phyloP scores from a whole-genome alignment of 2,113 vertebrate genomes.

The Tupaia tana region DNA sequence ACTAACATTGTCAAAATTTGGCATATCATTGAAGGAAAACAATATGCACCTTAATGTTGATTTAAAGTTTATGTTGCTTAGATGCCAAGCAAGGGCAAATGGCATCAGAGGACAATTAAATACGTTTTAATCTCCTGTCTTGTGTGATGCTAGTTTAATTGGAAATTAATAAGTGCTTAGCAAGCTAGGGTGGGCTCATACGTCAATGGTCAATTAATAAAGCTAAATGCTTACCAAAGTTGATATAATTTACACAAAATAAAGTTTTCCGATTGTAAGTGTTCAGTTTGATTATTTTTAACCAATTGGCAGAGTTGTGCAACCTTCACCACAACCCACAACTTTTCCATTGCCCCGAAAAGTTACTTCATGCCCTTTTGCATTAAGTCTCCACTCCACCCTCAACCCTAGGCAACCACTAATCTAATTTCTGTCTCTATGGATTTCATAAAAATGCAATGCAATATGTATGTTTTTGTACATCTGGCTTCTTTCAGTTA shows the following conservation, averaged over 20 bases:
- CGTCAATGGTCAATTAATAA: background rate
- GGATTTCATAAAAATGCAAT: slow-evolving; percentile 23
- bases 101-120: background rate
- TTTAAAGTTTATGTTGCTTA: background rate
- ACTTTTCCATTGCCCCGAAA: background rate
- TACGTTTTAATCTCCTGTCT: background rate
- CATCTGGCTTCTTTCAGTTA: slow-evolving; percentile 4
- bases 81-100: background rate
- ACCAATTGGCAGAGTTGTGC: background rate
- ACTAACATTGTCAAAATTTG: slow-evolving; percentile 11
- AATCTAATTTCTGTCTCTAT: slow-evolving; percentile 14
- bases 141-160: background rate
- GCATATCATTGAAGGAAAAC: background rate
- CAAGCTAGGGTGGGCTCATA: background rate
- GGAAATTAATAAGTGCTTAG: background rate
- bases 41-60: background rate
- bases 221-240: slow-evolving; percentile 9
- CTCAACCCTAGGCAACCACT: background rate
- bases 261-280: background rate
- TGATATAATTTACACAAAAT: slow-evolving; percentile 13
- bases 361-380: background rate
- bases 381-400: background rate
- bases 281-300: slow-evolving; percentile 34
- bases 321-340: background rate
- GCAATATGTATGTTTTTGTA: background rate